Evolutionary conservation across 2,113 vertebrate species (phyloP).

Genomic region (Cephalopterus ornatus): DNA sequence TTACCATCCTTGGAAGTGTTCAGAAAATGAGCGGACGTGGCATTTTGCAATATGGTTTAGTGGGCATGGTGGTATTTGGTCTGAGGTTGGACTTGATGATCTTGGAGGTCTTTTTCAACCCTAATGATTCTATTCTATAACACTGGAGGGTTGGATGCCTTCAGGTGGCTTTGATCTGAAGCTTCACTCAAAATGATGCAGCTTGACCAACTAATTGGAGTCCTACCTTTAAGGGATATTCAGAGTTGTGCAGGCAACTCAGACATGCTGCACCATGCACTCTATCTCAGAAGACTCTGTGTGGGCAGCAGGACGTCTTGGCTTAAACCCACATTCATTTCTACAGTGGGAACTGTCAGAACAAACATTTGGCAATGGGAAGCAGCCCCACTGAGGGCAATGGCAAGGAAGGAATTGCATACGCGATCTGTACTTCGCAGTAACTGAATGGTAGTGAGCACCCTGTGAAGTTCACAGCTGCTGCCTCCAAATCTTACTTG

Average conservation of each 20-base stretch:
- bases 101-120: background rate
- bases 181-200: background rate
- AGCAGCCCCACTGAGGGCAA: background rate
- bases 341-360: background rate
- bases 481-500: background rate
- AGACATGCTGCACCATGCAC: rapidly evolving
- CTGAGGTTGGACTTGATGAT: background rate
- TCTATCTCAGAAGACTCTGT: background rate
- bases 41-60: background rate
- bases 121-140: background rate
- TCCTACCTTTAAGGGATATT: background rate
- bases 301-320: background rate
- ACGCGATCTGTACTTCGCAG: background rate
- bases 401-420: background rate
- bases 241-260: background rate
- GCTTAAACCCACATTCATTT: background rate
- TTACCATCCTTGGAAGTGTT: background rate
- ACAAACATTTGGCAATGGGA: background rate
- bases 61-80: background rate
- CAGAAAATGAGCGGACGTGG: background rate
- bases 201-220: background rate
- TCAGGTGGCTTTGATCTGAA: background rate
- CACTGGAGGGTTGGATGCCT: background rate
- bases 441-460: background rate
- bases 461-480: background rate